Base-by-base conservation (phyloP, 2,888 invertebrate species). In the Troides oblongomaculatus region DNA sequence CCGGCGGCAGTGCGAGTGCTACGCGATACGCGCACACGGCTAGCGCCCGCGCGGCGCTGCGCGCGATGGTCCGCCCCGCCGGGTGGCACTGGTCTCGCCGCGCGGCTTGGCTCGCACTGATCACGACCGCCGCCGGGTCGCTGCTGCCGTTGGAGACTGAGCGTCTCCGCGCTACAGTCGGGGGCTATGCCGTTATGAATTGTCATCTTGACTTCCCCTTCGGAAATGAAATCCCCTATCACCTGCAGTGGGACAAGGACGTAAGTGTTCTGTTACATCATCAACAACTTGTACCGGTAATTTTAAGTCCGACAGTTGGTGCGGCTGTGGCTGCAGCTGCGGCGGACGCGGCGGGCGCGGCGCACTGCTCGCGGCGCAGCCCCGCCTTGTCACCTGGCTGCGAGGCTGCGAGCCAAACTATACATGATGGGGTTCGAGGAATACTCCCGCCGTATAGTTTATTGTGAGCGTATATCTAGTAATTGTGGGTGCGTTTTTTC, bases 181-280 rank as follows among this genome's bases (percentile, higher is more conserved):
- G 97, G 43, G 96, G 96, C 75, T 94, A 94, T 81, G 95, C 95
- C 68, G 94, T 97, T 75, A 95, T 97, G 88, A 95, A 96, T 92
- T 97, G 97, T 89, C 95, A 96, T 78, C 95, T 98, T 78, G 96
- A 97, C 88, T 98, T 97, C 87, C 97, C 97, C 73, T 96, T 97
- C 85, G 96, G 96, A 81, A 95, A 95, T 81, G 95, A 95, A 79
- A 96, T 97, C 78, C 97, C 97, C 12, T 97, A 97, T 87, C 95
- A 96, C 79, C 93, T 98, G 70, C 95, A 96, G 83, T 98, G 98
- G 98, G 97, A 96, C 82, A 97, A 97, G 90, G 96, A 96, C 84
- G 97, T 97, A 92, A 95, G 96, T 75, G 14, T 25, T 17, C 17
- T n/a, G 17, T 53, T 53, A 12, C n/a, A 14, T 53, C n/a, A 17